Percentiles rank a stretch among this genome's conserved stretches.
phyloP scores from a whole-genome alignment of 2,797 vertebrate species.

The Microchirus variegatus region DNA sequence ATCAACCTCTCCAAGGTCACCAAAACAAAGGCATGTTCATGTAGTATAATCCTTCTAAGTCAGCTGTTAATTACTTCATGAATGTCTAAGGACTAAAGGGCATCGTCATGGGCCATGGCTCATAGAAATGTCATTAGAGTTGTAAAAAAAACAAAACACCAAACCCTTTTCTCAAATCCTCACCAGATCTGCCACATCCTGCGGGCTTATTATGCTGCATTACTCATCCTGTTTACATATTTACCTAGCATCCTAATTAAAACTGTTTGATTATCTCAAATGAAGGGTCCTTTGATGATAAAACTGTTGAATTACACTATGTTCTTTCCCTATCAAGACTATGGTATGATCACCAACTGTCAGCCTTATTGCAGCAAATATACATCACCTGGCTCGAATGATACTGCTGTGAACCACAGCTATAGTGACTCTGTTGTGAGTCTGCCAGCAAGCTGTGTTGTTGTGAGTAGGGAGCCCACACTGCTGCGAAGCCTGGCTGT shows the following conservation, averaged over 20 bases:
- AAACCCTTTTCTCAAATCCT: conserved; percentile 22
- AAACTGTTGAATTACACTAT: neutral
- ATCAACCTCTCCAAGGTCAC: conserved; percentile 77
- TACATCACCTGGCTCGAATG: conserved; percentile 53
- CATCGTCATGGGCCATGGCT: conserved; percentile 58
- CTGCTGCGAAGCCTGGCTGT: conserved; percentile 57
- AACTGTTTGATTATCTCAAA: neutral
- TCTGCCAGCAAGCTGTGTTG: conserved; percentile 65
- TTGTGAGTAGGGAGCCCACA: conserved; percentile 60
- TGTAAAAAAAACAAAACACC: conserved; percentile 45
- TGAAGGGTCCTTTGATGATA: conserved; percentile 1
- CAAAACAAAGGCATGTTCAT: conserved; percentile 70
- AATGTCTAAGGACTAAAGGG: conserved; percentile 66
- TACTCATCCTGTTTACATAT: conserved; percentile 14
- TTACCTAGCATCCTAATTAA: conserved; percentile 17
- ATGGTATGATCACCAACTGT: conserved; percentile 11
- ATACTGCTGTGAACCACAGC: conserved; percentile 35
- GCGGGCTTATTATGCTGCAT: neutral
- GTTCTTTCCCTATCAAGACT: conserved; percentile 18
- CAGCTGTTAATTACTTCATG: conserved; percentile 76
- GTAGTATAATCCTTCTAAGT: conserved; percentile 75
- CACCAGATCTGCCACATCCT: conserved; percentile 7
- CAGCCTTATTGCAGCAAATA: conserved; percentile 36
- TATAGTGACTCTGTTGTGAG: conserved; percentile 56
- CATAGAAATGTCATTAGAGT: conserved; percentile 58